Evolutionary conservation across 2,113 vertebrate genomes (phyloP), one percentile per base, ranked within the genome.

Genomic region (Leptosomus discolor): DNA sequence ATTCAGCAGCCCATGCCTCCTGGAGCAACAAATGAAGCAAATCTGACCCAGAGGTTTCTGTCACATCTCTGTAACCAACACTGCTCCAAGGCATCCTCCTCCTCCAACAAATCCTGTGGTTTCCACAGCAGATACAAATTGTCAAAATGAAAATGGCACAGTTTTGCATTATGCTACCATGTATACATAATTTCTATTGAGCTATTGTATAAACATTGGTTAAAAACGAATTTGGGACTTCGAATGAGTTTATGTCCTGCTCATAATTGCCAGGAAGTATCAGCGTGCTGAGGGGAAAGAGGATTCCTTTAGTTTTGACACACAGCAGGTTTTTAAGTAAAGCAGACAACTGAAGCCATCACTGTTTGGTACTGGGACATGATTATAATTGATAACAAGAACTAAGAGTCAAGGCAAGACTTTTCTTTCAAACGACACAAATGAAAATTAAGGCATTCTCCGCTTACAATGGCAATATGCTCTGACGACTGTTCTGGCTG

Each of bases 121-220:
- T 89, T 84, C 54, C 64, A 84, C 48, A 84, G 23, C 51, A 53
- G 26, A 84, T 18, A 86, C 67, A 74, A 77, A 90, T 86, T 83
- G 63, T 50, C 51, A 54, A 88, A 77, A 83, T 56, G 16, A 71
- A 96, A 93, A 88, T 58, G 92, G n/a, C 46, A 46, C 24, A 48
- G 73, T 61, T 92, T 92, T 94, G 39, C 69, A 51, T 68, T 82
- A 79, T 85, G 84, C 26, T 76, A 60, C 68, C 82, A 53, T 85
- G 74, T 82, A 91, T 95, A 95, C 39, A 53, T 88, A 41, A 91
- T 92, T 94, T 94, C n/a, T 78, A 74, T 64, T 70, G 68, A 95
- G 80, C 60, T 91, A 43, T 34, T 86, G 56, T 67, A 78, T 80
- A 96, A 94, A 97, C 65, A 87, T 34, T 71, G 45, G 53, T 64